phyloP scores from a whole-genome alignment of 30 jellyfish, hydroid and myxozoan genomes.

The Aurelia coerulea region DNA sequence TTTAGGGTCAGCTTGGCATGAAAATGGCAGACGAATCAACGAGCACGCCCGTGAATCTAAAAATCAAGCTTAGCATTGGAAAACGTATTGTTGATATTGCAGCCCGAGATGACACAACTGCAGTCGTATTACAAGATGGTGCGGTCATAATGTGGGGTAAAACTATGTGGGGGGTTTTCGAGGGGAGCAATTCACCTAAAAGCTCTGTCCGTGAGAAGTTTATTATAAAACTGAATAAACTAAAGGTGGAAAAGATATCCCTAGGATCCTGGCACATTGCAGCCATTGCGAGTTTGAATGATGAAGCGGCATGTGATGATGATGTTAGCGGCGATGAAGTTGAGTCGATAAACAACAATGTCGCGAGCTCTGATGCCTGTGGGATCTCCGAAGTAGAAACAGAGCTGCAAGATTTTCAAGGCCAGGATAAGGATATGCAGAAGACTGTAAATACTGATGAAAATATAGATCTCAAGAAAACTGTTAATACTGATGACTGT shows the following conservation, averaged over 20 bases:
- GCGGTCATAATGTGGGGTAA: slow-evolving; percentile 58
- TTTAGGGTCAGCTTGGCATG: slow-evolving; percentile 55
- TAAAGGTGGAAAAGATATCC: slow-evolving; percentile 4
- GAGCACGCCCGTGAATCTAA: slow-evolving; percentile 14
- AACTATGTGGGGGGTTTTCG: slow-evolving; percentile 55
- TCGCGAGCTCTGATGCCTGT: no score
- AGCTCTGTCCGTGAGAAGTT: slow-evolving; percentile 30
- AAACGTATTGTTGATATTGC: slow-evolving; percentile 36
- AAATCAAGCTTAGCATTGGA: neutral
- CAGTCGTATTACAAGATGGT: slow-evolving; percentile 46
- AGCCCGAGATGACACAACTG: slow-evolving; percentile 48
- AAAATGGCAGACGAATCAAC: neutral
- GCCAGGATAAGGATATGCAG: no score
- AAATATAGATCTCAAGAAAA: no score
- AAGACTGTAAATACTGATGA: no score
- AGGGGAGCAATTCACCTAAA: slow-evolving; percentile 18
- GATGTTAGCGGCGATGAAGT: neutral
- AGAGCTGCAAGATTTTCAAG: no score
- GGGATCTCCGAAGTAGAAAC: no score
- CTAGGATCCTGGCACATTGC: slow-evolving; percentile 76
- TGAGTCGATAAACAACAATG: neutral
- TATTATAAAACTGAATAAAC: neutral
- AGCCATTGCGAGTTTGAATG: slow-evolving; percentile 6
- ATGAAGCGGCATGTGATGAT: neutral
- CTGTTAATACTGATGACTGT: no score